These are phyloP conservation scores for Cyanistes caeruleus DNA, from an alignment of 2,113 vertebrate genomes.

Conservation along the genomic window DNA sequence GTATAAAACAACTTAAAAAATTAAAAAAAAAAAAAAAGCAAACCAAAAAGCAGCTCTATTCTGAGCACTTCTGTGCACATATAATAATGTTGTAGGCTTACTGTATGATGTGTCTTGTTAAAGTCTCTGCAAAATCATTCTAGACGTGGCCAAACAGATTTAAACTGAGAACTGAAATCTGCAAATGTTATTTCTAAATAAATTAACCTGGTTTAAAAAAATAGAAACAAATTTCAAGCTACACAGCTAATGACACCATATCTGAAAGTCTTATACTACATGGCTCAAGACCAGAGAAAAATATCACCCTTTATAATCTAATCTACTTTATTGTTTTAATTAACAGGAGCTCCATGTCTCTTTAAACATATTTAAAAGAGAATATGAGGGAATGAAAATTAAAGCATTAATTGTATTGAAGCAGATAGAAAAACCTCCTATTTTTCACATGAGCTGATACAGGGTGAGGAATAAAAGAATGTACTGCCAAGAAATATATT, in stretches of 20 bases:
- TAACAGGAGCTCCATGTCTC: not conserved
- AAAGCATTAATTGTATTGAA: not conserved
- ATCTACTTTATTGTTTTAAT: not conserved
- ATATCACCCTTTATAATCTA: not conserved
- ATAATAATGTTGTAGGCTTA: not conserved
- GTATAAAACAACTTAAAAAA: not conserved
- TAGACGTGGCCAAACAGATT: not conserved
- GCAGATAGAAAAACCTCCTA: not conserved
- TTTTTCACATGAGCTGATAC: not conserved
- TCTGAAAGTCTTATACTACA: not conserved
- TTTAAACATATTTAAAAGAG: not conserved
- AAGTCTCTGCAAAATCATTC: not conserved
- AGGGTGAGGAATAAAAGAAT: not conserved
- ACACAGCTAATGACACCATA: not conserved
- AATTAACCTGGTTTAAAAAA: not conserved
- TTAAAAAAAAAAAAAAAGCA: not conserved
- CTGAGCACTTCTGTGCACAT: not conserved
- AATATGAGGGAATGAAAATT: not conserved
- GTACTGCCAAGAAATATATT: constrained; percentile 15
- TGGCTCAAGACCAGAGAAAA: not conserved
- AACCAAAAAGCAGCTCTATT: not conserved
- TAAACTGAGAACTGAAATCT: not conserved
- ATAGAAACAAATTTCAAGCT: not conserved
- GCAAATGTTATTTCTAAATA: not conserved
- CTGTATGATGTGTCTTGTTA: not conserved